Evolutionary conservation across 2,113 vertebrate genomes (phyloP).

Genomic region (Halichoerus grypus): DNA sequence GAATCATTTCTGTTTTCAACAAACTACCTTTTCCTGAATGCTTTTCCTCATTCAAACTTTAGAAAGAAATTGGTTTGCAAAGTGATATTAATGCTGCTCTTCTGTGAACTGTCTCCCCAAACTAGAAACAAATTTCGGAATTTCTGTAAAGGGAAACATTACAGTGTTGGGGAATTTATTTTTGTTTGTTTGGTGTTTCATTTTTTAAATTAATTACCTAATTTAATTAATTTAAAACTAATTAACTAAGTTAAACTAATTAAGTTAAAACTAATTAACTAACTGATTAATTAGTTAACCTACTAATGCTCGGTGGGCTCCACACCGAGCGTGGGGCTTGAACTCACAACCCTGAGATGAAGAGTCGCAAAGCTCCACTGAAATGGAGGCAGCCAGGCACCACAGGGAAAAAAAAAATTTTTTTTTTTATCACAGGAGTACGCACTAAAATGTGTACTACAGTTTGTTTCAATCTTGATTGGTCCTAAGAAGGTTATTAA

Average conservation of each 20-base stretch:
- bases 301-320: not conserved
- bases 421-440: not conserved
- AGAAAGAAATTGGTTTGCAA: constrained; percentile 41
- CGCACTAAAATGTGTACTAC: not conserved
- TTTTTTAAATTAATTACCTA: not conserved
- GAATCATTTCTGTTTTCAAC: constrained; percentile 64
- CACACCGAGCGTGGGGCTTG: not conserved
- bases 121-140: not conserved
- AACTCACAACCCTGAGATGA: not conserved
- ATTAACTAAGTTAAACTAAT: too few species aligned
- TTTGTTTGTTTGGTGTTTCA: not conserved
- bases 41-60: constrained; percentile 38
- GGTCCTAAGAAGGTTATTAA: not conserved
- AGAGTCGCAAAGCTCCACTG: not conserved
- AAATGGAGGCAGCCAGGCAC: not conserved
- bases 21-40: constrained; percentile 49
- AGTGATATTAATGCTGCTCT: constrained; percentile 4
- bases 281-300: too few species aligned
- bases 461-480: constrained; percentile 29
- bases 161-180: not conserved
- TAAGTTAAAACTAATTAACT: too few species aligned
- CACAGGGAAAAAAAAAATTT: not conserved
- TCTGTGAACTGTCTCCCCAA: constrained; percentile 18
- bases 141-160: constrained; percentile 55
- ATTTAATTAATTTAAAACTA: too few species aligned